These are phyloP conservation scores for Hydriomena furcata DNA, from an alignment of 2,888 invertebrate species.

Conservation along the genomic window DNA sequence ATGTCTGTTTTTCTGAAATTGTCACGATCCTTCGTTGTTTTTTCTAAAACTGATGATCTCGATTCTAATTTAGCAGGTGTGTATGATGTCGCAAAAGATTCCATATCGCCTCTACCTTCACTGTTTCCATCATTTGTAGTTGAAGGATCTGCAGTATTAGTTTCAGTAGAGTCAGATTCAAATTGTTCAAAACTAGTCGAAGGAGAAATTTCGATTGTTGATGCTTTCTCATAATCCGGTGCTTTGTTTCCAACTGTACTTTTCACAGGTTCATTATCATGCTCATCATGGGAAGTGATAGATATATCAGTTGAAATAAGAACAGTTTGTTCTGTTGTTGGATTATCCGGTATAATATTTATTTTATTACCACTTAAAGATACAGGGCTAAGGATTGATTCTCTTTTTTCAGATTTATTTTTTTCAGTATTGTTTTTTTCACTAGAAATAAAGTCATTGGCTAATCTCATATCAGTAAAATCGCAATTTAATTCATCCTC, in stretches of 20 bases:
- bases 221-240: conserved; percentile 44
- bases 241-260: conserved; percentile 3
- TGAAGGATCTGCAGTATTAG: conserved; percentile 43
- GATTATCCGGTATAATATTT: background rate
- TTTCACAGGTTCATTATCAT: conserved; percentile 4
- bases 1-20: conserved; percentile 26
- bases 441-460: conserved; percentile 4
- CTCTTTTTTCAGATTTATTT: conserved; percentile 27
- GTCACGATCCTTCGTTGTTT: conserved; percentile 7
- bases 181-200: conserved; percentile 41
- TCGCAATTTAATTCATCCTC: conserved; percentile 91
- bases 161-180: conserved; percentile 37
- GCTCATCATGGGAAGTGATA: background rate
- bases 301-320: background rate
- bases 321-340: background rate
- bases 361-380: background rate
- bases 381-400: conserved; percentile 3
- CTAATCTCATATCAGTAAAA: conserved; percentile 37
- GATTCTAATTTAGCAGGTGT: conserved; percentile 45
- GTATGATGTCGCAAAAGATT: conserved; percentile 38
- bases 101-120: conserved; percentile 36
- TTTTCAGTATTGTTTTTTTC: conserved; percentile 8
- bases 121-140: conserved; percentile 26
- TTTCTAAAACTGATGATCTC: conserved; percentile 45
- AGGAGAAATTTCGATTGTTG: conserved; percentile 49